Percentiles rank a stretch among this genome's conserved stretches.
phyloP scores from a whole-genome alignment of 30 jellyfish, hydroid and myxozoan genomes.

The Clytia hemisphaerica region DNA sequence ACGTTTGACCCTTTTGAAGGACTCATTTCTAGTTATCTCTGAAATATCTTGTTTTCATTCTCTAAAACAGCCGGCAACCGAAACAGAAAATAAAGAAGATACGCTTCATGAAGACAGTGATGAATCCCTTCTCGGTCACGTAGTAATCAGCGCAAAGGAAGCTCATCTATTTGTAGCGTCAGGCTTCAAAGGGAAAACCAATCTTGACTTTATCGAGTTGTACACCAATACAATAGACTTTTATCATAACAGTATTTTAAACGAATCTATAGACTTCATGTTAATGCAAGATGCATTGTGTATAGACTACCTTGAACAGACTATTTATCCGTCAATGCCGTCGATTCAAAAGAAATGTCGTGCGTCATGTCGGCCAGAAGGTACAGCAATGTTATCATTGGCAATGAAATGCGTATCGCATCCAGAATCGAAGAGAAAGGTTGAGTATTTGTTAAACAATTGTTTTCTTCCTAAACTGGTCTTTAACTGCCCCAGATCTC shows the following conservation, averaged over 20 bases:
- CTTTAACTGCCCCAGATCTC: no score
- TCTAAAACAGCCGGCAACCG: no score
- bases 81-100: conserved; percentile 11
- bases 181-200: conserved; percentile 71
- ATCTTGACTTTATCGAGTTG: conserved; percentile 47
- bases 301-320: conserved; percentile 12
- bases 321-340: conserved; percentile 61
- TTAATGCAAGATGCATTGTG: conserved; percentile 65
- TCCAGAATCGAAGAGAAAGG: conserved; percentile 50
- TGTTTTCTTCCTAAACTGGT: not conserved
- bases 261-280: conserved; percentile 19
- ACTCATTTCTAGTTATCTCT: no score
- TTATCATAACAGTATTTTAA: conserved; percentile 38
- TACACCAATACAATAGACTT: conserved; percentile 51
- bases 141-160: conserved; percentile 51
- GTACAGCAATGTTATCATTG: conserved; percentile 60
- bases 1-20: no score
- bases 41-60: no score
- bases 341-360: conserved; percentile 40
- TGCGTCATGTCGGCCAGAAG: conserved; percentile 45
- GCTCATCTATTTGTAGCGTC: conserved; percentile 63
- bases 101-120: not conserved
- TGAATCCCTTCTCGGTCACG: conserved; percentile 51
- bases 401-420: conserved; percentile 54
- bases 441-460: not conserved